phyloP scores from a whole-genome alignment of 2,888 invertebrate genomes.

The Calameuta idolon region DNA sequence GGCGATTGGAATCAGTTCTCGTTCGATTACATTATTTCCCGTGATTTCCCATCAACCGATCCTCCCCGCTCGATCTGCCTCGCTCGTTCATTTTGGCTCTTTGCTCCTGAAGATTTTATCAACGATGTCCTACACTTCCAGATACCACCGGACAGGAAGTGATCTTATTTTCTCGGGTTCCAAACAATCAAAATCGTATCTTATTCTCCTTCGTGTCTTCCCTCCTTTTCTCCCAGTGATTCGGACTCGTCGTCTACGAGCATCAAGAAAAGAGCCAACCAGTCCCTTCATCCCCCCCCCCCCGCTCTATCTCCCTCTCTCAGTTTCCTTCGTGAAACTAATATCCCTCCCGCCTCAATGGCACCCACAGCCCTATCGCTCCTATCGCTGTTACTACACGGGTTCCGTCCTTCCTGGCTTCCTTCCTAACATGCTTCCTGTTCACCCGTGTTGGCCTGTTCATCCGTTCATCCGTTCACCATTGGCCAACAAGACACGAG shows the following conservation, averaged over 20 bases:
- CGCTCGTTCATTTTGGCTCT: not conserved
- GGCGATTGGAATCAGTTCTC: too few species aligned
- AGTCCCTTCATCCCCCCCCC: too few species aligned
- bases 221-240: too few species aligned
- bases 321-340: too few species aligned
- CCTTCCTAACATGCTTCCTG: too few species aligned
- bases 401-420: too few species aligned
- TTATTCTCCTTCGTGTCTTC: not conserved
- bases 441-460: too few species aligned
- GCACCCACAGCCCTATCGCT: not conserved
- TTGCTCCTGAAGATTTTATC: not conserved
- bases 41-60: too few species aligned
- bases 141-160: not conserved
- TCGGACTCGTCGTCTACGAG: too few species aligned
- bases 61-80: not conserved
- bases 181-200: not conserved
- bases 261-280: too few species aligned
- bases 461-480: not conserved
- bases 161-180: not conserved
- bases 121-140: not conserved
- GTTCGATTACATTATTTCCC: too few species aligned
- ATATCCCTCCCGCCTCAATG: not conserved
- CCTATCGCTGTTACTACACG: not conserved
- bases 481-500: not conserved
- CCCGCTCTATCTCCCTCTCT: too few species aligned